These are phyloP conservation scores for Melanostigma gelatinosum DNA, from an alignment of 2,113 vertebrate species.

Conservation along the genomic window DNA sequence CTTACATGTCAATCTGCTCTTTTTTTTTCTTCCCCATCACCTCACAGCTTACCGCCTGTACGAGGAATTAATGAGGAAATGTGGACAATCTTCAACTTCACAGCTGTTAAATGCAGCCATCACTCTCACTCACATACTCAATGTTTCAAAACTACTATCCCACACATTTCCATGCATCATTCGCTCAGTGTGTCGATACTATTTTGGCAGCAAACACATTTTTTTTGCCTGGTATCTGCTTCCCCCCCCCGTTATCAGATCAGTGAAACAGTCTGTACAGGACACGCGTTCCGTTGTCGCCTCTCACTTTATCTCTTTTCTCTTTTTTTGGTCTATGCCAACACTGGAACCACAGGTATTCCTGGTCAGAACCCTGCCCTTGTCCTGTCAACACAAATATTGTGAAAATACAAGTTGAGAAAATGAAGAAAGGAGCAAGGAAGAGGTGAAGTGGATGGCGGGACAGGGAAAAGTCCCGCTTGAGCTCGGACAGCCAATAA, in stretches of 20 bases:
- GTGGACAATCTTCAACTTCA: neutral
- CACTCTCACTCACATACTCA: neutral
- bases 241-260: conserved; percentile 28
- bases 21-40: neutral
- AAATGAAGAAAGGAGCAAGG: conserved; percentile 6
- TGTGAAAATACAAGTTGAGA: conserved; percentile 9
- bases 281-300: conserved; percentile 22
- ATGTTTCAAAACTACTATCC: conserved; percentile 10
- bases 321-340: conserved; percentile 14
- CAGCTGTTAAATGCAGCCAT: conserved; percentile 2
- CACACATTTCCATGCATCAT: conserved; percentile 14
- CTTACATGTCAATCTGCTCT: neutral
- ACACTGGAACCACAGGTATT: conserved; percentile 6
- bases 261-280: conserved; percentile 3
- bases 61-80: conserved; percentile 2
- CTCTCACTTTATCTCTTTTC: conserved; percentile 9
- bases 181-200: conserved; percentile 24
- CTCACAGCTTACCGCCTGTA: neutral
- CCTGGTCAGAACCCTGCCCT: conserved; percentile 11
- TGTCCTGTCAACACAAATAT: conserved; percentile 15
- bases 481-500: conserved; percentile 41
- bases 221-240: conserved; percentile 30
- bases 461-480: conserved; percentile 26
- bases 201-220: conserved; percentile 24
- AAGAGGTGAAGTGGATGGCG: conserved; percentile 14